These are phyloP conservation scores for Coleophora deauratella DNA, from an alignment of 2,888 invertebrate genomes.

Conservation along the genomic window DNA sequence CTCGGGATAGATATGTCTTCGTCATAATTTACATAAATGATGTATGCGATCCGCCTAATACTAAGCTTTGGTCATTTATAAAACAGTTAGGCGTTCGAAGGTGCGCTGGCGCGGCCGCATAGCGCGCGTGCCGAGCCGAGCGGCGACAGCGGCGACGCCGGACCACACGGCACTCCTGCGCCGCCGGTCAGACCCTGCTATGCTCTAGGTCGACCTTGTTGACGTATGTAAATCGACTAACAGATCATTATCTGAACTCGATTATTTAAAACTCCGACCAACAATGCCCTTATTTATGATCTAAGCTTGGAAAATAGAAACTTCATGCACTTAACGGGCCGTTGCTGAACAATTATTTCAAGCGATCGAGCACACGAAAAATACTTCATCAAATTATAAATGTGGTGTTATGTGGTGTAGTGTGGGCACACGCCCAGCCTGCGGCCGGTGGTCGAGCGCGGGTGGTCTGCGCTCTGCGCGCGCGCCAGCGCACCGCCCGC, in stretches of 20 bases:
- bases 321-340: no score
- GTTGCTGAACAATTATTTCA: no score
- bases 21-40: conserved; percentile 75
- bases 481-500: conserved; percentile 45
- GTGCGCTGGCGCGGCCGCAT: conserved; percentile 48
- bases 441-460: conserved; percentile 53
- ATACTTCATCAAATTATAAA: neutral
- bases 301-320: no score
- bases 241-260: conserved; percentile 38
- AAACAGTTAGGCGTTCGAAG: conserved; percentile 48
- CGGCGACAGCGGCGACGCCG: conserved; percentile 58
- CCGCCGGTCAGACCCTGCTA: conserved; percentile 23
- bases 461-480: conserved; percentile 65
- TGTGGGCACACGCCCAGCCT: conserved; percentile 34
- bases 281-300: no score
- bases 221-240: conserved; percentile 51
- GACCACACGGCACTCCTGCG: conserved; percentile 58
- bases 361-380: neutral
- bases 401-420: conserved; percentile 23
- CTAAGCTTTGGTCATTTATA: conserved; percentile 65
- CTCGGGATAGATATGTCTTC: conserved; percentile 70
- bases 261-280: conserved; percentile 4
- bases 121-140: conserved; percentile 61
- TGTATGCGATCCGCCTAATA: conserved; percentile 71
- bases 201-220: conserved; percentile 51